Evolutionary conservation across 2,113 vertebrate genomes (phyloP).

Genomic region (Heteronetta atricapilla): DNA sequence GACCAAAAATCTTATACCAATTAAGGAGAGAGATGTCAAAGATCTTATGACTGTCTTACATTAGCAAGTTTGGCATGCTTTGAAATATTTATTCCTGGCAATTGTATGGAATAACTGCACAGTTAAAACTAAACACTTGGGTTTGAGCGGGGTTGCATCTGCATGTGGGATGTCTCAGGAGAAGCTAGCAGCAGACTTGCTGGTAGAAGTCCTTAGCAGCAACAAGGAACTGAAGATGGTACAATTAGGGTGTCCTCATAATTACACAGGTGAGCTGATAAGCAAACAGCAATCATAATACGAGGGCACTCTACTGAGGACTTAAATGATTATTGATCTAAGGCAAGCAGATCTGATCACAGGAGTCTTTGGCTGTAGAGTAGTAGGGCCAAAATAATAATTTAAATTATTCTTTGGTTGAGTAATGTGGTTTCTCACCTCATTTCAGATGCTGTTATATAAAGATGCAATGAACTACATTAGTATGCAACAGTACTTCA

Average conservation of each 20-base stretch:
- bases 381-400: not conserved
- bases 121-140: not conserved
- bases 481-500: not conserved
- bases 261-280: not conserved
- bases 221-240: not conserved
- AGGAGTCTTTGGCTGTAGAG: not conserved
- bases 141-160: not conserved
- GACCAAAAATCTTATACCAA: not conserved
- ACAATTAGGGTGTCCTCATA: not conserved
- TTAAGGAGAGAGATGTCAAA: not conserved
- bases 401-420: not conserved
- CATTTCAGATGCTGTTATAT: not conserved
- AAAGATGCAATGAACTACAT: not conserved
- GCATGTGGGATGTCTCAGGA: not conserved
- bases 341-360: not conserved
- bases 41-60: not conserved
- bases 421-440: not conserved
- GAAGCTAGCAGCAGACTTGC: not conserved
- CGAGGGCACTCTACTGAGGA: not conserved
- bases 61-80: not conserved
- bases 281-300: not conserved
- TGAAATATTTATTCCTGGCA: not conserved
- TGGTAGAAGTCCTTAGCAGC: not conserved
- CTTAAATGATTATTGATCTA: not conserved
- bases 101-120: not conserved